phyloP scores from a whole-genome alignment of 2,797 vertebrate genomes.

The Epinephelus coioides region DNA sequence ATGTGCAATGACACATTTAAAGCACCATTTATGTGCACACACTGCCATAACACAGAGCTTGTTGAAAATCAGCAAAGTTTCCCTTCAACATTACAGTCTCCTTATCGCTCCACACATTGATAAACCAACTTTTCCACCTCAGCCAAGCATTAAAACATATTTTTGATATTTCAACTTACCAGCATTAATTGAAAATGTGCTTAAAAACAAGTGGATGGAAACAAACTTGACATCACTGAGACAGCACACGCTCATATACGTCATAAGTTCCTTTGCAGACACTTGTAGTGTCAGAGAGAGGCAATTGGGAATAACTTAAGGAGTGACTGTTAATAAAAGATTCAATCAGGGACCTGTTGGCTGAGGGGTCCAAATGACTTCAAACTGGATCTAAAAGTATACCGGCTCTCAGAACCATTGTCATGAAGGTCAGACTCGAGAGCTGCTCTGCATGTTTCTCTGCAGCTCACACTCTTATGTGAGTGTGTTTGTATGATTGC shows the following conservation, averaged over 20 bases:
- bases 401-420: background rate
- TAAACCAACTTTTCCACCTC: too few relatives aligned
- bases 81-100: too few relatives aligned
- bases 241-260: fast-evolving
- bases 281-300: slow-evolving; percentile 11
- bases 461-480: slow-evolving; percentile 31
- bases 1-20: too few relatives aligned
- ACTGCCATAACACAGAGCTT: too few relatives aligned
- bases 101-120: too few relatives aligned
- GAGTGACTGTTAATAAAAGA: too few relatives aligned
- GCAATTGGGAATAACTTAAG: background rate
- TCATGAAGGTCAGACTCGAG: slow-evolving; percentile 13
- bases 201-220: background rate
- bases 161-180: background rate
- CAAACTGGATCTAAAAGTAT: background rate
- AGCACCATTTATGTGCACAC: too few relatives aligned
- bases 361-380: background rate
- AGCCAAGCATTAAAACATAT: background rate
- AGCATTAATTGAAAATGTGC: background rate
- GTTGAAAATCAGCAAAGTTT: too few relatives aligned
- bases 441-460: slow-evolving; percentile 29
- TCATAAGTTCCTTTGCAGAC: background rate
- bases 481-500: slow-evolving; percentile 55
- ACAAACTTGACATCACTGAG: background rate
- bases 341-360: background rate